Evolutionary conservation across 1,140 invertebrate species (phyloP), one percentile per base, ranked within the genome.

Genomic region (Diprion similis): DNA sequence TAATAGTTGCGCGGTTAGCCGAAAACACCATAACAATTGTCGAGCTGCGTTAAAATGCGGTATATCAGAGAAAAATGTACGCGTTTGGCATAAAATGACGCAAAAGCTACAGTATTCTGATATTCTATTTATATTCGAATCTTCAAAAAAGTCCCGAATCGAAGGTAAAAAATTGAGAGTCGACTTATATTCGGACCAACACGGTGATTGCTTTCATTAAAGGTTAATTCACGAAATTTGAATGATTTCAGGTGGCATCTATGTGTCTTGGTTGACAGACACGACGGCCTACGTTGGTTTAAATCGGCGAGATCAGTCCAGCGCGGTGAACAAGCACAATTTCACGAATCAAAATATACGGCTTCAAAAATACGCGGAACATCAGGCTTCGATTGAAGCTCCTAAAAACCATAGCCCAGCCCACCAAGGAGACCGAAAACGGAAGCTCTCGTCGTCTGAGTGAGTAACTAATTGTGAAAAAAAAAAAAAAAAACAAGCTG

Each of bases 251-350:
- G 87, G 86, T 71, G 80, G 82, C 66, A 82, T 83, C 66, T 81
- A 81, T 18, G 75, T 88, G 9, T 83, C 83, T 0, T 88, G 87
- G 87, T 75, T 88, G 51, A 78, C 76, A 0, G 85, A 88, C 17
- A 81, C 81, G 7, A 80, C 87, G 8, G 87, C 86, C 0, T 88
- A 86, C 67, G 80, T 83, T 8, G 83, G 76, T 68, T 77, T 88
- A 17, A 45, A 84, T 59, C 78, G 81, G 69, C 74, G 79, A 0
- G 83, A 88, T 10, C 78, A 85, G 66, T 75, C 77, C 3, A n/a
- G 72, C 1, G n/a, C 70, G 0, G 79, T 83, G 6, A 51, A 76
- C n/a, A 79, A 82, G 15, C 75, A 73, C 66, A 71, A 84, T 3
- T 72, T 74, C 68, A 82, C 80, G 68, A 73, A 74, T 10, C 78